phyloP scores from a whole-genome alignment of 1,140 invertebrate species.

The Hypsibius dujardini region DNA sequence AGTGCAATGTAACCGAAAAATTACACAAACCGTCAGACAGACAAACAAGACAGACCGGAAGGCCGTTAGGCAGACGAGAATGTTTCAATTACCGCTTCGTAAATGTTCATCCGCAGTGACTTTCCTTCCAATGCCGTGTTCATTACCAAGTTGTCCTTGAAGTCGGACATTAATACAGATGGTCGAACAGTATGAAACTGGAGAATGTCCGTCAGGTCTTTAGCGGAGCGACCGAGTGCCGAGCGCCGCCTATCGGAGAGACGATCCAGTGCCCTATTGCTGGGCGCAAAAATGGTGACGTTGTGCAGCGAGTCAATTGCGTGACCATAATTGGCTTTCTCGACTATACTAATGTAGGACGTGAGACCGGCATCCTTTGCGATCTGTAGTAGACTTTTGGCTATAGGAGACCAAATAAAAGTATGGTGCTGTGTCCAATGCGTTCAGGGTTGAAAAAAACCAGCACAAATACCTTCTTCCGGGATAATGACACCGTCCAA shows the following conservation, averaged over 20 bases:
- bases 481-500: constrained; percentile 39
- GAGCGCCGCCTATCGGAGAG: constrained; percentile 10
- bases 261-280: constrained; percentile 35
- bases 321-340: constrained; percentile 32
- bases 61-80: constrained; percentile 21
- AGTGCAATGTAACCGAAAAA: too few species aligned
- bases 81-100: constrained; percentile 34
- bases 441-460: constrained; percentile 28
- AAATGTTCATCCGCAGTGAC: constrained; percentile 40
- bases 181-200: constrained; percentile 41
- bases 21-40: not conserved
- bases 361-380: constrained; percentile 32
- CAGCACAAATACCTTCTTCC: constrained; percentile 33
- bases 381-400: constrained; percentile 24
- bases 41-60: not conserved
- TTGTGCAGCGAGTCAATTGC: constrained; percentile 32
- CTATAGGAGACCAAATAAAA: constrained; percentile 20
- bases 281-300: constrained; percentile 40
- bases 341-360: constrained; percentile 32
- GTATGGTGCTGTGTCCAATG: too few species aligned
- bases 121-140: constrained; percentile 33
- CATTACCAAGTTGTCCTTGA: constrained; percentile 37
- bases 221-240: not conserved
- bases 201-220: constrained; percentile 33
- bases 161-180: constrained; percentile 35